Percentiles rank a stretch among this genome's conserved stretches.
Conservation (phyloP, 2,113 vertebrate genomes). For the Ursus arctos region DNA sequence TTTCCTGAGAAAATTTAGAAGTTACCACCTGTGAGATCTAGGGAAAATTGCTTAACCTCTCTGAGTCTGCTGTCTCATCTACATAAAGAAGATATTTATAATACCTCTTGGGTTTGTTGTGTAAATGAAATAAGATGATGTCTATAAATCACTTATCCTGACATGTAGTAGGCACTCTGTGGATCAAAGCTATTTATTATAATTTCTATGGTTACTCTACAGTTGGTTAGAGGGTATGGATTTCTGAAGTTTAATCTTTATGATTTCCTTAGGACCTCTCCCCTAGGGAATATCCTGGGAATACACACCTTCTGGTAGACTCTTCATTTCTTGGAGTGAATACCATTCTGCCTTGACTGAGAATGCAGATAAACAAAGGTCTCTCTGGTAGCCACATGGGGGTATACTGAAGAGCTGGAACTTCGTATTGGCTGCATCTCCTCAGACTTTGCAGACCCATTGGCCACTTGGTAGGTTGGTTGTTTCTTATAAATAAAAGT, state of each 20-base stretch:
- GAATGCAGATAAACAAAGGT: neutral
- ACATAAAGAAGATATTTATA: neutral
- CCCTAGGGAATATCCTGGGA: neutral
- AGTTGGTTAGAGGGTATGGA: neutral
- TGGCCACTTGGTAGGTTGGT: neutral
- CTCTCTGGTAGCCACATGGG: neutral
- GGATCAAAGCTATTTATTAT: neutral
- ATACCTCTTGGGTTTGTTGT: neutral
- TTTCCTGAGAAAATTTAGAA: constrained; percentile 16
- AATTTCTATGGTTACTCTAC: neutral
- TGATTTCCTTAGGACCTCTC: neutral
- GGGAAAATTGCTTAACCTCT: neutral
- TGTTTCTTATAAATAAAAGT: neutral
- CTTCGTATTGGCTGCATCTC: neutral
- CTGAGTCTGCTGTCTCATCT: neutral
- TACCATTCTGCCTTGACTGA: neutral
- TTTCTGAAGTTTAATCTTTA: neutral
- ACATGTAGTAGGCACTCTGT: neutral
- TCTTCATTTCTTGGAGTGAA: neutral
- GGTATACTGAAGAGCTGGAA: neutral
- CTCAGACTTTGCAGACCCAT: neutral
- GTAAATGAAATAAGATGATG: neutral
- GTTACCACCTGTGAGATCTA: neutral
- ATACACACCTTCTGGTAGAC: neutral
- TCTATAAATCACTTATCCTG: constrained; percentile 17